Percentiles rank a stretch among this genome's conserved stretches.
Evolutionary conservation across 2,113 vertebrate genomes (phyloP).

Genomic region (Oreotrochilus melanogaster): DNA sequence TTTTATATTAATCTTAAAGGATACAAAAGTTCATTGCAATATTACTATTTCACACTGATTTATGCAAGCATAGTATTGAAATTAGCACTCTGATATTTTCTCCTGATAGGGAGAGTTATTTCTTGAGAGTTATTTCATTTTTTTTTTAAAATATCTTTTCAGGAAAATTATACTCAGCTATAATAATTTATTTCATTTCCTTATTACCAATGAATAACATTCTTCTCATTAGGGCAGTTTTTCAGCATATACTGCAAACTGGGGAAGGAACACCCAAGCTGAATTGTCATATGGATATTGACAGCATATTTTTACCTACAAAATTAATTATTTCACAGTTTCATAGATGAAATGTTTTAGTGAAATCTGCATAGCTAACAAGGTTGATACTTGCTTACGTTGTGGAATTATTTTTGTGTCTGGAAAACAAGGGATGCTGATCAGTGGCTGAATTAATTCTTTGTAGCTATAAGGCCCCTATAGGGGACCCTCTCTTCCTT

Average conservation of each 20-base stretch:
- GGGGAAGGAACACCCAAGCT: not conserved
- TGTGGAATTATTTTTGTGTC: not conserved
- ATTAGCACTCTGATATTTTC: not conserved
- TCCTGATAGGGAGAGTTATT: slow-evolving; percentile 5
- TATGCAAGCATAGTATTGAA: not conserved
- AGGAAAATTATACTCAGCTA: slow-evolving; percentile 5
- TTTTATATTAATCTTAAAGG: not conserved
- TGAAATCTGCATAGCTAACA: not conserved
- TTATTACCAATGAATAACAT: slow-evolving; percentile 4
- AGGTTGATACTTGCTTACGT: not conserved
- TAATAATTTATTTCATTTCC: slow-evolving; percentile 18
- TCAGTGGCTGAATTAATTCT: not conserved
- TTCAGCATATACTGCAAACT: not conserved
- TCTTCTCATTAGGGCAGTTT: not conserved
- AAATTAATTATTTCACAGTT: not conserved
- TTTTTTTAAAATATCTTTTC: not conserved
- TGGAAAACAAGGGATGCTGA: not conserved
- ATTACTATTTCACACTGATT: not conserved
- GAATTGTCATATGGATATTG: not conserved
- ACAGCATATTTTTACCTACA: not conserved
- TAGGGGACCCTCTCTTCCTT: not conserved
- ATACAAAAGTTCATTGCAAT: not conserved
- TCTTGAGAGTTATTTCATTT: not conserved
- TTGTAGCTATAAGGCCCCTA: not conserved
- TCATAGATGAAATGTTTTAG: not conserved